Base-by-base conservation (phyloP, 2,888 invertebrate species). In the Leucania comma region DNA sequence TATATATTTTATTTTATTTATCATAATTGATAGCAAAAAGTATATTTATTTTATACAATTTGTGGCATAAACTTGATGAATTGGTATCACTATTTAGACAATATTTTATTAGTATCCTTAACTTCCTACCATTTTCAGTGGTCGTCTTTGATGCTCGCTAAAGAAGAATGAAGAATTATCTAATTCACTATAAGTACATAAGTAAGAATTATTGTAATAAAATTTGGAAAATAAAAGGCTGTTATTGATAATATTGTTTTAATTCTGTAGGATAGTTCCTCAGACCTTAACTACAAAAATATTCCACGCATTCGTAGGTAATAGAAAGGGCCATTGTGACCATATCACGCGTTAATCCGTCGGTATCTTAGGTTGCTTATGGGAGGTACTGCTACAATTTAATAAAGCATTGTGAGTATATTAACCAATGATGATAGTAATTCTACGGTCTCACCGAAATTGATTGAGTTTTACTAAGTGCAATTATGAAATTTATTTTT, bases 61-160 rank as follows among this genome's bases (percentile, higher is more conserved):
- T 20, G 29, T 29, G 3, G 42, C 32, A 6, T 59, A 63, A 17
- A 65, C 32, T 42, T 42, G 14, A 35, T 57, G 22, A 32, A 35
- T 20, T 42, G 10, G 5, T 67, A 50, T 24, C 10, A 50, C 20
- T 1, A 0, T 50, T 17, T n/a, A 42, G 42, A 50, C 6, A 54
- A 46, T 12, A 53, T 1, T 60, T 26, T 0, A 53, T 51, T 57
- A 77, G 81, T 92, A 94, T 96, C 94, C 96, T 96, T 95, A 96
- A 96, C 89, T 79, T 77, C 82, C 72, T 78, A 78, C 84, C 72
- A 32, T 92, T 94, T 83, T 96, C 83, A 98, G 98, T 98, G 97
- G 98, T 98, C 75, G 98, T 98, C 10, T 98, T 98, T 89, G 98
- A 98, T 95, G 98, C 98, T 14, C 97, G 97, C 67, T 97, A 91